Percentiles rank a stretch among this genome's conserved stretches.
Conservation (phyloP, 2,113 vertebrate genomes). For the Amblyopsis rosae region DNA sequence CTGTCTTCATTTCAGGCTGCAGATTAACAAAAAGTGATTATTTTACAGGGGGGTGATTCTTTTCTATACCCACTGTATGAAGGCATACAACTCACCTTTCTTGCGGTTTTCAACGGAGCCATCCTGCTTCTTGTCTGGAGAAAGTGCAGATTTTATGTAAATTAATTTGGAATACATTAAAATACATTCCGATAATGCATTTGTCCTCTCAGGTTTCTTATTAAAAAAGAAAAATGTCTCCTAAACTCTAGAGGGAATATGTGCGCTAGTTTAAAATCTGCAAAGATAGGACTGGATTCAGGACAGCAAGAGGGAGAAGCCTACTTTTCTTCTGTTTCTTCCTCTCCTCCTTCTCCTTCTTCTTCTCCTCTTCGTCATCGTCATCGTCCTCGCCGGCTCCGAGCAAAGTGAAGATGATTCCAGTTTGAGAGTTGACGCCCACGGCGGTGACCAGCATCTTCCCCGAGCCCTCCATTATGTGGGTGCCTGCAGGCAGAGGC, state of each 20-base stretch:
- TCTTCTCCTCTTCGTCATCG: slow-evolving; percentile 89
- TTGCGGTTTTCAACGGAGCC: slow-evolving; percentile 93
- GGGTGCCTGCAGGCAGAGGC: slow-evolving; percentile 84
- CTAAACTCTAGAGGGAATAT: too few species aligned
- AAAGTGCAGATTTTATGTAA: slow-evolving; percentile 25
- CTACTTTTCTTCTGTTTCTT: slow-evolving; percentile 97
- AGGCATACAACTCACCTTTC: slow-evolving; percentile 84
- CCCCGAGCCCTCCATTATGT: slow-evolving; percentile 99
- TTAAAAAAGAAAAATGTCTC: too few species aligned
- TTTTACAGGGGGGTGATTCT: too few species aligned
- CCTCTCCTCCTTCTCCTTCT: slow-evolving; percentile 90
- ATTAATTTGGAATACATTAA: too few species aligned
- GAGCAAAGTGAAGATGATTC: slow-evolving; percentile 98
- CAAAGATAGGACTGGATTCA: too few species aligned
- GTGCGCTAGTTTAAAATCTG: too few species aligned
- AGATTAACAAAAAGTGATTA: too few species aligned
- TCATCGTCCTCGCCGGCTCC: slow-evolving; percentile 89
- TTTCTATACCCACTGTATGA: too few species aligned
- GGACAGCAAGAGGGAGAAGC: slow-evolving; percentile 3
- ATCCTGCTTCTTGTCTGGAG: slow-evolving; percentile 95
- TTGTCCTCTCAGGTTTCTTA: too few species aligned
- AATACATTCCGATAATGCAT: too few species aligned
- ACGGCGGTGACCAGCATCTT: slow-evolving; percentile 98
- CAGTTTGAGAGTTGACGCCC: slow-evolving; percentile 97
- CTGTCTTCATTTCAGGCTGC: too few species aligned